Evolutionary conservation across 2,797 vertebrate species (phyloP).

Genomic region (Delichon dasypus): DNA sequence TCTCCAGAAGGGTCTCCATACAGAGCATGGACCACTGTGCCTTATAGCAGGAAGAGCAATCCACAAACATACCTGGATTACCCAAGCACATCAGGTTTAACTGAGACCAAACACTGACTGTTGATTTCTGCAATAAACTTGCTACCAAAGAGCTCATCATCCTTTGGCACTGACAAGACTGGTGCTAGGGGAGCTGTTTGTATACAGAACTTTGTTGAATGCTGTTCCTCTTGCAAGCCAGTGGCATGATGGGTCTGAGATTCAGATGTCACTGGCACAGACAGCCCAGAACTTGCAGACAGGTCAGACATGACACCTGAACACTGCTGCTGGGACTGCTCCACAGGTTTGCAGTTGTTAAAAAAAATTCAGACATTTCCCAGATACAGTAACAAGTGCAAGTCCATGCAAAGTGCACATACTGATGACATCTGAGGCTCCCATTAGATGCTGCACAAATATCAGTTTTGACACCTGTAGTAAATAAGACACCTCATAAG

Average conservation of each 20-base stretch:
- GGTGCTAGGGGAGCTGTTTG: background rate
- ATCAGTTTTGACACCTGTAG: background rate
- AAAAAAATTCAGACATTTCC: background rate
- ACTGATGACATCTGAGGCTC: background rate
- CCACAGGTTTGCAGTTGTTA: background rate
- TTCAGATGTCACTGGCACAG: background rate
- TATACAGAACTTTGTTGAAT: background rate
- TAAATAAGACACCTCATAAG: background rate
- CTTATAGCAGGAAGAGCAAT: background rate
- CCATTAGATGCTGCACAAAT: background rate
- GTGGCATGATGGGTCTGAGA: background rate
- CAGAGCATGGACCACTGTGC: background rate
- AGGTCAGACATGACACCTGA: background rate
- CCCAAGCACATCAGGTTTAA: background rate
- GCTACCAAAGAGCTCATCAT: background rate
- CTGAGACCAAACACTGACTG: background rate
- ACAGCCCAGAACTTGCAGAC: background rate
- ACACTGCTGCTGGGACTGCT: background rate
- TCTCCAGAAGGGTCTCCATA: background rate
- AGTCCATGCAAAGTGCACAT: background rate
- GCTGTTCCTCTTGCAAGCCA: background rate
- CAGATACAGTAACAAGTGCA: background rate
- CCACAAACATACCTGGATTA: background rate
- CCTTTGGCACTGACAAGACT: background rate
- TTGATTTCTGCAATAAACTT: background rate